Conservation (phyloP, 2,797 vertebrate genomes). For the Nothura maculosa region DNA sequence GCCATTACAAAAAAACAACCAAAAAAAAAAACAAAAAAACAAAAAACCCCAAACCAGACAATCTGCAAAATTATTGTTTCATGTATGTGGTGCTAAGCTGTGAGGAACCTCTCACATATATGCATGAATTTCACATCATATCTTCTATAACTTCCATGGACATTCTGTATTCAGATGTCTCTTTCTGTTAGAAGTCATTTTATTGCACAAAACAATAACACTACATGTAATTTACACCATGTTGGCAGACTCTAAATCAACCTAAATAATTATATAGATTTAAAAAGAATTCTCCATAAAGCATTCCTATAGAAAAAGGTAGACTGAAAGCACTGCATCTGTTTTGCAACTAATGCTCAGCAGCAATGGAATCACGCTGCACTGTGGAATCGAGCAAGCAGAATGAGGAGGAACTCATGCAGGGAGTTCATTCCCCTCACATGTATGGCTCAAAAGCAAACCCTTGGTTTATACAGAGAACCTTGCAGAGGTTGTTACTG, state of each 20-base stretch:
- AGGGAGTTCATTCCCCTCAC: background rate
- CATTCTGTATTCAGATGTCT: background rate
- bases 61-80: background rate
- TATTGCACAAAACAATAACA: background rate
- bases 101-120: background rate
- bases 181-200: background rate
- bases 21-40: too few relatives aligned
- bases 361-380: background rate
- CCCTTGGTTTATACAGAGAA: background rate
- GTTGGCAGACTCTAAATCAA: background rate
- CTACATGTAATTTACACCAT: background rate
- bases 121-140: background rate
- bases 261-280: background rate
- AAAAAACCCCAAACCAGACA: too few relatives aligned
- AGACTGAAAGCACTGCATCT: background rate
- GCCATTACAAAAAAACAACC: background rate
- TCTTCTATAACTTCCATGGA: background rate
- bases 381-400: rapidly evolving
- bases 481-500: background rate
- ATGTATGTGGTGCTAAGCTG: rapidly evolving
- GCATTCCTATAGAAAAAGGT: background rate
- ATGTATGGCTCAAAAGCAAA: background rate
- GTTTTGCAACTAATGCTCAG: background rate
- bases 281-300: background rate
- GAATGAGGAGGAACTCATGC: background rate